Evolutionary conservation across 2,888 invertebrate genomes (phyloP).

Genomic region (Sarcophaga subvicina): DNA sequence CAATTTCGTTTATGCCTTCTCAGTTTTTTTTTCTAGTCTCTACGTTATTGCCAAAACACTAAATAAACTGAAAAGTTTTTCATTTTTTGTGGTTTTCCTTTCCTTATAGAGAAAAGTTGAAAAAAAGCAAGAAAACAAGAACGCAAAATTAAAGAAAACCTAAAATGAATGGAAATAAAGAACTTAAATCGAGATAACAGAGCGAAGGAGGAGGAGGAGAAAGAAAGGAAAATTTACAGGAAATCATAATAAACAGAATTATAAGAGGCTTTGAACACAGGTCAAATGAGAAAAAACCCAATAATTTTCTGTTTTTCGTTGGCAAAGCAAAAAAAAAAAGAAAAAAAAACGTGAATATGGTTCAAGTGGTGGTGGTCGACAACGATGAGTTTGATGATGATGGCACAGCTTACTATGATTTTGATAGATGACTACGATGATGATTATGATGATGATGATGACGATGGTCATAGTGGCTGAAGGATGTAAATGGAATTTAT

Average conservation of each 20-base stretch:
- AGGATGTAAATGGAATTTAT: conserved; percentile 18
- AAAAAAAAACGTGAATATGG: not conserved
- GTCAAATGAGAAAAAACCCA: not conserved
- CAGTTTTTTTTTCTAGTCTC: not conserved
- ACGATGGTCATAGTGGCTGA: conserved; percentile 3
- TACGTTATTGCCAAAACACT: conserved; percentile 13
- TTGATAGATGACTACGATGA: not conserved
- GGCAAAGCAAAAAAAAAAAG: not conserved
- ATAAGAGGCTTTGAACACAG: conserved; percentile 29
- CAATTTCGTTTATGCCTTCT: conserved; percentile 5
- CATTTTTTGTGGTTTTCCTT: conserved; percentile 16
- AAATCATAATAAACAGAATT: conserved; percentile 36
- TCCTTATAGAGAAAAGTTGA: not conserved
- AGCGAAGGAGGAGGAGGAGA: not conserved
- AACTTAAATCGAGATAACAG: not conserved
- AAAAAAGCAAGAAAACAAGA: not conserved
- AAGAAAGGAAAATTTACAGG: not conserved
- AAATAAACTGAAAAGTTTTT: conserved; percentile 17
- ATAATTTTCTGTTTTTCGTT: not conserved
- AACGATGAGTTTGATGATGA: not conserved
- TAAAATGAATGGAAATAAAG: not conserved
- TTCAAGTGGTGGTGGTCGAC: not conserved
- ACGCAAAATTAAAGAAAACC: not conserved
- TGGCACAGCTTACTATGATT: not conserved
- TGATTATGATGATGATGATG: not conserved